A percentile compares a stretch with the other conserved stretches of the same genome.
Evolutionary conservation across 53 echinoderm and acorn worm genomes (phyloP).

Genomic region (Zoroaster sp.): DNA sequence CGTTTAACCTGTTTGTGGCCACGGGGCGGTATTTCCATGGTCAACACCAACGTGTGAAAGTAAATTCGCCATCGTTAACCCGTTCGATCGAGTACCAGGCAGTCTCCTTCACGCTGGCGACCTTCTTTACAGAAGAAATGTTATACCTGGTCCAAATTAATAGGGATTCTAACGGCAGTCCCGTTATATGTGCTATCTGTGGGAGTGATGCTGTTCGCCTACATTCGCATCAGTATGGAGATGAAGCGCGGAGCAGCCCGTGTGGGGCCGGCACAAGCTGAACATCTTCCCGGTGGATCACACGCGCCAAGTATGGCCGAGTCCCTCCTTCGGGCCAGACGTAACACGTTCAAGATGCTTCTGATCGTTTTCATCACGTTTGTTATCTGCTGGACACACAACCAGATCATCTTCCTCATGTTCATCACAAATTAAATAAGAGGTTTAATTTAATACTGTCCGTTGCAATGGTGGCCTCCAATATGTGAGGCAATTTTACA

Average conservation of each 20-base stretch:
- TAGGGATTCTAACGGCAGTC: conserved; percentile 8
- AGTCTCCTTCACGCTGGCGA: not conserved
- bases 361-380: conserved; percentile 9
- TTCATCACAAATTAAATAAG: conserved; percentile 2
- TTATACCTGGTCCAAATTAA: not conserved
- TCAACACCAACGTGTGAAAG: too few species aligned
- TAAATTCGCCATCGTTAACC: conserved; percentile 45
- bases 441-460: not conserved
- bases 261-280: not conserved
- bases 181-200: conserved; percentile 26
- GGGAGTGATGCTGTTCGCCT: conserved; percentile 47
- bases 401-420: conserved; percentile 31
- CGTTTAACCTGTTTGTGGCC: conserved; percentile 29
- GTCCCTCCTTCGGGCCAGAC: too few species aligned
- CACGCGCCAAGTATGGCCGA: too few species aligned
- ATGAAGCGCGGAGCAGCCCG: conserved; percentile 55
- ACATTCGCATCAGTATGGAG: conserved; percentile 53
- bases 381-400: not conserved
- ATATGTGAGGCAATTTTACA: not conserved
- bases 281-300: not conserved
- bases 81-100: conserved; percentile 22
- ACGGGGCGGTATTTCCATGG: conserved; percentile 45
- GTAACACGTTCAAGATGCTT: too few species aligned
- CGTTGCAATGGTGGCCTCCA: conserved; percentile 3
- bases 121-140: not conserved